Evolutionary conservation across 2,113 vertebrate genomes (phyloP).

Genomic region (Phyllostomus discolor): DNA sequence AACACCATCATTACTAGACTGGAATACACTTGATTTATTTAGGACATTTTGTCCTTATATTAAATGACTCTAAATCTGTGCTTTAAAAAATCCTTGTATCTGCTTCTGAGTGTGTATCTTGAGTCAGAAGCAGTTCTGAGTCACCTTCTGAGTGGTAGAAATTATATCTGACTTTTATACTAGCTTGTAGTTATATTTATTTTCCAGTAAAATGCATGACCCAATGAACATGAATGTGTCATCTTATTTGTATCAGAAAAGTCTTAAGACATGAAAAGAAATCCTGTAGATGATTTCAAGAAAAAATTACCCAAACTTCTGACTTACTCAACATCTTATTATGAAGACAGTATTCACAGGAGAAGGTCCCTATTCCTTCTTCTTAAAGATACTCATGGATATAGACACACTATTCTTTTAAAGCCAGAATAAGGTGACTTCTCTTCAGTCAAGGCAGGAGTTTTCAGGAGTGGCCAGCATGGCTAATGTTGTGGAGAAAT

Average conservation of each 20-base stretch:
- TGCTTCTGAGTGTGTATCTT: background rate
- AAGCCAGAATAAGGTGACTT: background rate
- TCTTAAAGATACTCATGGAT: background rate
- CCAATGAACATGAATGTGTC: background rate
- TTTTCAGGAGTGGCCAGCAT: background rate
- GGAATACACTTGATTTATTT: constrained; percentile 7
- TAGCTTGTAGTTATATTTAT: background rate
- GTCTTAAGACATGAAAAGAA: background rate
- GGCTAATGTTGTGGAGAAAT: background rate
- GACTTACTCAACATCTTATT: background rate
- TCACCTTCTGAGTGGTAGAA: background rate
- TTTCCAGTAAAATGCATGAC: background rate
- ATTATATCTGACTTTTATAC: background rate
- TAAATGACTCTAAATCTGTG: background rate
- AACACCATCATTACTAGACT: background rate
- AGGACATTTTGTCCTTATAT: background rate
- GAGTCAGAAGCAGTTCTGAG: background rate
- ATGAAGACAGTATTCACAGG: background rate
- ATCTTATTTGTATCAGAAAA: background rate
- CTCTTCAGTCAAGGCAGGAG: background rate
- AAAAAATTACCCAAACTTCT: background rate
- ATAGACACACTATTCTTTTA: background rate
- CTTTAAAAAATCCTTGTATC: constrained; percentile 14
- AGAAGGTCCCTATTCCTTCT: background rate
- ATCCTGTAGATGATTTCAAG: background rate